Base-by-base conservation (phyloP, 2,888 invertebrate species). In the Sphaeridia pumilis region DNA sequence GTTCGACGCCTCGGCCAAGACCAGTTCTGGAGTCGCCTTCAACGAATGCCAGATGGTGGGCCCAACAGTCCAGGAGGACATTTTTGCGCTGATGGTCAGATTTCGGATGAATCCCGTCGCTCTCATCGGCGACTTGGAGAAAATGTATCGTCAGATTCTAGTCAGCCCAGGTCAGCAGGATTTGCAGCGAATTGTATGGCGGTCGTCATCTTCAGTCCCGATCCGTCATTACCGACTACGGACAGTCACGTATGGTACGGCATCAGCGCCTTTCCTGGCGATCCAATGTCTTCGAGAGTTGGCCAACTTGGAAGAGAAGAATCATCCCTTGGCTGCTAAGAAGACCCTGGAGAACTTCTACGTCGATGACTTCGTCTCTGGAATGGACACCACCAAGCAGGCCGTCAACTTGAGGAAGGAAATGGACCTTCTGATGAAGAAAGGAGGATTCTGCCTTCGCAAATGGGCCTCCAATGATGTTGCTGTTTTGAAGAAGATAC, bases 101-200 rank as follows among this genome's bases (percentile, higher is more conserved):
- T 69, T 68, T 61, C 56, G 67, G 21, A 51, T 48, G 2, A 56
- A 65, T 42, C 27, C 50, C 4, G 57, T 64, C 27, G 65, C 66
- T 4, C 36, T 68, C 4, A 58, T 57, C 5, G 66, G 63, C 2
- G 68, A 69, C 46, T 58, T 69, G n/a, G 51, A 54, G 4, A 60
- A 67, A 53, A 68, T 68, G 63, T 69, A 66, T 43, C 57, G 65
- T 0, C 66, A 67, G 52, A 61, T 69, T 10, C 12, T 46, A n/a
- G 49, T 67, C 0, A 42, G 61, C 28, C 56, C 58, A 7, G 49
- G 56, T 1, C 58, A 68, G 25, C 42, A 26, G 2, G 50, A 63
- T 34, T 64, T 57, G n/a, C 64, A 66, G n/a, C 26, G 61, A 25
- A 66, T 66, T 10, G 7, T 66, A 1, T 67, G 66, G 65, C 48